Conservation (phyloP, 2,888 invertebrate species). For the Limnephilus marmoratus region DNA sequence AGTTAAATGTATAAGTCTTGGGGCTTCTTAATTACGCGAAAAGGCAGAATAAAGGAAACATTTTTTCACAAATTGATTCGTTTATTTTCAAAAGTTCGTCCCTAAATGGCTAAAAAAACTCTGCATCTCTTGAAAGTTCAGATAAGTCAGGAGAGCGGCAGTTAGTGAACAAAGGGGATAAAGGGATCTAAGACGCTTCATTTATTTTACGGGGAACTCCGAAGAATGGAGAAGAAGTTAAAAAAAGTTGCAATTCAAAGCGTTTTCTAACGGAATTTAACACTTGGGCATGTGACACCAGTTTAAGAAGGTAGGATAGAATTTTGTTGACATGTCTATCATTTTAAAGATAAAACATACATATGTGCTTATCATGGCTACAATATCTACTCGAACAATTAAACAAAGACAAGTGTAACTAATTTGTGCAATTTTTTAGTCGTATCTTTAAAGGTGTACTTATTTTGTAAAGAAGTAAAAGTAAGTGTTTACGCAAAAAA, state of each 20-base stretch:
- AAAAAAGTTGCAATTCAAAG: background rate
- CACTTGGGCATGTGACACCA: background rate
- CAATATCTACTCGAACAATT: too few species aligned
- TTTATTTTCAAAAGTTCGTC: background rate
- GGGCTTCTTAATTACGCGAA: background rate
- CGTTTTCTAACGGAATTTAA: background rate
- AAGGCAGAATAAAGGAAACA: background rate
- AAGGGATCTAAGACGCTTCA: background rate
- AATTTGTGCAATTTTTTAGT: too few species aligned
- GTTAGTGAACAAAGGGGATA: constrained; percentile 2
- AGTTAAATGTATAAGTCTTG: background rate
- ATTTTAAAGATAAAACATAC: background rate
- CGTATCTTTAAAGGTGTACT: too few species aligned
- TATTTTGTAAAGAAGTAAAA: too few species aligned
- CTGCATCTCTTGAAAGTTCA: background rate
- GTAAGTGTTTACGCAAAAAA: too few species aligned
- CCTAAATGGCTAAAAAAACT: background rate
- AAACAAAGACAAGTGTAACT: too few species aligned
- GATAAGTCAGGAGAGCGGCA: background rate
- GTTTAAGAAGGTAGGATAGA: background rate
- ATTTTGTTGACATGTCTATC: background rate
- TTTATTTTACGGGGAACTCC: background rate
- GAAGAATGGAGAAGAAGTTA: background rate
- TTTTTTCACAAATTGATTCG: constrained; percentile 2
- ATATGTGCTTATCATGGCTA: too few species aligned